Percentiles rank a stretch among this genome's conserved stretches.
These are phyloP conservation scores for Sepiola atlantica DNA, from an alignment of 2,888 invertebrate species.

Conservation along the genomic window DNA sequence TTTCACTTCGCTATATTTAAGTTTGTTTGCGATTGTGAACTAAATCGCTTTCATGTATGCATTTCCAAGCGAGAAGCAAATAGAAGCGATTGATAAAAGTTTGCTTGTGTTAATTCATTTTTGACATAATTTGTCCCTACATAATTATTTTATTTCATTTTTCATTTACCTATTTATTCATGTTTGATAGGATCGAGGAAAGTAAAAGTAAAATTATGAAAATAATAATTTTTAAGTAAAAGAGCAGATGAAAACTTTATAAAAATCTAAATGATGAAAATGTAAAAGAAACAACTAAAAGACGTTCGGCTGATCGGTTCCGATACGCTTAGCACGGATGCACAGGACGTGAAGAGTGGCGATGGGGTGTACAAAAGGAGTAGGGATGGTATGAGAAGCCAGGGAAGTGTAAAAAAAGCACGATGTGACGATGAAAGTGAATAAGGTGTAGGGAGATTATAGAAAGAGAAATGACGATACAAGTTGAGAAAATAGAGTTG, in stretches of 20 bases:
- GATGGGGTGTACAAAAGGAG: no score
- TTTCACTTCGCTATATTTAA: no score
- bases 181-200: background rate
- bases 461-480: no score
- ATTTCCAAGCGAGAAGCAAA: background rate
- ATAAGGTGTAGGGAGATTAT: no score
- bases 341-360: background rate
- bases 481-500: no score
- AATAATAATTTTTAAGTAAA: background rate
- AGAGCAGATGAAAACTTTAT: background rate
- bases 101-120: background rate
- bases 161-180: background rate
- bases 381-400: no score
- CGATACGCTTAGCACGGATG: background rate
- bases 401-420: no score
- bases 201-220: background rate
- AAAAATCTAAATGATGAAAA: background rate
- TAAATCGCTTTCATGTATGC: background rate
- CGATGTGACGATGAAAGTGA: no score
- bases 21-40: background rate
- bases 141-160: background rate
- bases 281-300: background rate
- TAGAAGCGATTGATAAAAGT: background rate
- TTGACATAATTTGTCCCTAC: background rate
- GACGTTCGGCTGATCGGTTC: background rate